These are phyloP conservation scores for Drosophila pandora DNA, from an alignment of 1,140 invertebrate genomes.

Conservation along the genomic window DNA sequence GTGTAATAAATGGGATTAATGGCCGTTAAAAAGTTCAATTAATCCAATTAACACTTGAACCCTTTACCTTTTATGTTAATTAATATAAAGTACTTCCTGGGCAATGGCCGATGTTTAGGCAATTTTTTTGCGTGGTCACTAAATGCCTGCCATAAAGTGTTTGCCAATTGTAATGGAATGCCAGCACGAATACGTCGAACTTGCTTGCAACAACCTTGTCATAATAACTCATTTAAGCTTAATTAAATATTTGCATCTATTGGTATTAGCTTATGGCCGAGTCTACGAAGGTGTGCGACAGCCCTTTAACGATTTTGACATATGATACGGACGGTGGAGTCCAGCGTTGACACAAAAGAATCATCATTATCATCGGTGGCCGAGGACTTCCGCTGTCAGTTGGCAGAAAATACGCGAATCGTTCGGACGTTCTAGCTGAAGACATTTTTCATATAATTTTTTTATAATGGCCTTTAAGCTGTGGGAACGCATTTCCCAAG, in stretches of 20 bases:
- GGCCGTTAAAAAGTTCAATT: neutral
- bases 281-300: constrained; percentile 49
- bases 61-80: neutral
- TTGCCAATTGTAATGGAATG: constrained; percentile 49
- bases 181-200: constrained; percentile 13
- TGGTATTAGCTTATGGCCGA: constrained; percentile 65
- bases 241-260: constrained; percentile 76
- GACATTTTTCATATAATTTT: neutral
- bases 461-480: constrained; percentile 65
- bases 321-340: constrained; percentile 38
- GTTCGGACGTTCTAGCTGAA: constrained; percentile 42
- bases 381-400: constrained; percentile 51
- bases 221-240: constrained; percentile 53
- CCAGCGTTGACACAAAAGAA: constrained; percentile 16
- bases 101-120: neutral
- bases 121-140: constrained; percentile 12
- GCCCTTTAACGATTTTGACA: constrained; percentile 65
- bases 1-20: constrained; percentile 15
- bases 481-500: constrained; percentile 71
- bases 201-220: constrained; percentile 43
- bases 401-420: constrained; percentile 32
- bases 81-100: neutral
- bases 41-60: neutral
- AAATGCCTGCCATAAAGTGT: constrained; percentile 39
- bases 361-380: constrained; percentile 33